A percentile compares a stretch with the other conserved stretches of the same genome.
Conservation (phyloP, 2,888 invertebrate species). For the Nudaria mundana region DNA sequence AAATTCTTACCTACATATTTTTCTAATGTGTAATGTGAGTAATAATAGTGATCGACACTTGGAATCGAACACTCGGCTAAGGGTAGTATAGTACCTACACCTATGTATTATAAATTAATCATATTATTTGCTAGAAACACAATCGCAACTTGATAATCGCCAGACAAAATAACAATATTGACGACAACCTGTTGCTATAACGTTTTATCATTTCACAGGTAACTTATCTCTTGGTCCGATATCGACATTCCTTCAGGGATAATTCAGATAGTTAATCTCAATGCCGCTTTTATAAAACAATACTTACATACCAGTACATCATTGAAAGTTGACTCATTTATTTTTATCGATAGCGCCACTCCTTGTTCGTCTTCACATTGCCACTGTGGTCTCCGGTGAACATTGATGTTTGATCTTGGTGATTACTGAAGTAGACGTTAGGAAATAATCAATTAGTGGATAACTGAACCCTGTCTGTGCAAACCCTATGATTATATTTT, state of each 20-base stretch:
- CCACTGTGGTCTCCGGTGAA: constrained; percentile 21
- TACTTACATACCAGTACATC: constrained; percentile 12
- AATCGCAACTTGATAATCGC: constrained; percentile 29
- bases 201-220: constrained; percentile 36
- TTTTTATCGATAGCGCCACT: constrained; percentile 52
- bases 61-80: no score
- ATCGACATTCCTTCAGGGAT: constrained; percentile 46
- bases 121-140: not conserved
- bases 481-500: no score
- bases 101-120: not conserved
- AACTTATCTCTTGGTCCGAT: no score
- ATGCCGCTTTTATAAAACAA: constrained; percentile 26
- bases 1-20: no score
- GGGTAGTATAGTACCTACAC: not conserved
- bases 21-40: no score
- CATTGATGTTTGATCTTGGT: constrained; percentile 36
- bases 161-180: constrained; percentile 36
- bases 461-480: no score
- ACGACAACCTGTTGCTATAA: constrained; percentile 45
- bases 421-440: constrained; percentile 37
- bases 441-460: constrained; percentile 34
- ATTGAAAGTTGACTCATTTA: constrained; percentile 41
- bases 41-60: no score
- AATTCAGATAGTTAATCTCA: constrained; percentile 37
- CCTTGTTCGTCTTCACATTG: constrained; percentile 42